Percentiles rank a stretch among this genome's conserved stretches.
Conservation (phyloP, 2,113 vertebrate species). For the Eubucco bourcierii region DNA sequence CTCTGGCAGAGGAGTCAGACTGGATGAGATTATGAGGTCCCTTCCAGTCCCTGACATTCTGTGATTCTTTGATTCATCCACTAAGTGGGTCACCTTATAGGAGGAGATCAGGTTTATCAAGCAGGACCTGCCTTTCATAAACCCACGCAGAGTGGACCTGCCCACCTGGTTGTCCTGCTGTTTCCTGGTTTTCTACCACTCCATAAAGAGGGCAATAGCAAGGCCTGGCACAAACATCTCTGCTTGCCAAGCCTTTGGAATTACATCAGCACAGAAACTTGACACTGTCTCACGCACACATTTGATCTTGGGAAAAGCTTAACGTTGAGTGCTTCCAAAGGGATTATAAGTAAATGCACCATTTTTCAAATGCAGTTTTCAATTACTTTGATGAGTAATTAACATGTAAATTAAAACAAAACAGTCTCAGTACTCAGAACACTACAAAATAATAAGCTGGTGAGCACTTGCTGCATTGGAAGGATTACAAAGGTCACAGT, state of each 20-base stretch:
- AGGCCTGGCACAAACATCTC: not conserved
- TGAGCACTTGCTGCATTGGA: constrained; percentile 26
- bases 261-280: not conserved
- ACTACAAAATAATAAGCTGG: constrained; percentile 71
- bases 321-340: constrained; percentile 63
- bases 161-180: too few relatives aligned
- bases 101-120: too few relatives aligned
- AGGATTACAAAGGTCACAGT: constrained; percentile 55
- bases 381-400: constrained; percentile 79
- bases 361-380: constrained; percentile 67
- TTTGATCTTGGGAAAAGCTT: constrained; percentile 71
- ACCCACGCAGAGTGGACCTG: too few relatives aligned
- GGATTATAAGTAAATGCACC: constrained; percentile 68
- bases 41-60: too few relatives aligned
- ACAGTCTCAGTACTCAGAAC: constrained; percentile 70
- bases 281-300: not conserved
- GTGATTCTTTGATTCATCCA: too few relatives aligned
- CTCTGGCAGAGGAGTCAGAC: too few relatives aligned
- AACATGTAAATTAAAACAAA: constrained; percentile 81
- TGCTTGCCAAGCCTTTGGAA: not conserved
- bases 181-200: not conserved
- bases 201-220: not conserved
- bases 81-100: too few relatives aligned
- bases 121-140: too few relatives aligned
- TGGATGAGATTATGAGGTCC: too few relatives aligned